Percentiles rank a stretch among this genome's conserved stretches.
Evolutionary conservation across 2,888 invertebrate genomes (phyloP).

Genomic region (Apodemia hepburni): DNA sequence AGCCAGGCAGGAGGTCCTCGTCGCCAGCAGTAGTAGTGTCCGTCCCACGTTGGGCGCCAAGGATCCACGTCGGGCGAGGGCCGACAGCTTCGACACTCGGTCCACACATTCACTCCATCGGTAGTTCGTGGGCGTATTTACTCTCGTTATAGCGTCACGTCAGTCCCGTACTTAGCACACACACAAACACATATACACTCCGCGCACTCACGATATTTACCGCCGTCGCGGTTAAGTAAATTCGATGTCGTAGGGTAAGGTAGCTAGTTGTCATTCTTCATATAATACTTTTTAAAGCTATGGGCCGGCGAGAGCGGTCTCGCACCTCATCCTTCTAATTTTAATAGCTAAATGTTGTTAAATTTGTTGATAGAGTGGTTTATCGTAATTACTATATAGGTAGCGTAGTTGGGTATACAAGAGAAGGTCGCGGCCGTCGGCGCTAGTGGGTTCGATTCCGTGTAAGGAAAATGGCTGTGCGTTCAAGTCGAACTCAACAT

Average conservation of each 20-base stretch:
- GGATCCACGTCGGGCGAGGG: background rate
- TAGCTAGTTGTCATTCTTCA: slow-evolving; percentile 61
- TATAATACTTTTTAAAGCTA: slow-evolving; percentile 27
- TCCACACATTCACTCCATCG: background rate
- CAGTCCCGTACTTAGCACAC: background rate
- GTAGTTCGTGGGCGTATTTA: background rate
- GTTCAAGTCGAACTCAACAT: slow-evolving; percentile 65
- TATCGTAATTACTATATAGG: slow-evolving; percentile 61
- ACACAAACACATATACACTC: slow-evolving; percentile 3
- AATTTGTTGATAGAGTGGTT: slow-evolving; percentile 77
- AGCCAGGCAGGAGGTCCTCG: no score
- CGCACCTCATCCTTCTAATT: slow-evolving; percentile 61
- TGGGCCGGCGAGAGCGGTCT: slow-evolving; percentile 33
- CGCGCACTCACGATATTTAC: slow-evolving; percentile 28
- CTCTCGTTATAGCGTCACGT: slow-evolving; percentile 11
- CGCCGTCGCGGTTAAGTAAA: slow-evolving; percentile 51
- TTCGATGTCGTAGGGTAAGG: slow-evolving; percentile 64
- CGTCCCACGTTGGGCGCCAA: background rate
- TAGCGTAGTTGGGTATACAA: slow-evolving; percentile 62
- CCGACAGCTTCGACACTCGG: background rate
- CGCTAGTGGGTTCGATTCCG: slow-evolving; percentile 64
- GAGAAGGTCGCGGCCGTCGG: slow-evolving; percentile 51
- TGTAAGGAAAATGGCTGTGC: slow-evolving; percentile 73
- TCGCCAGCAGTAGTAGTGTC: background rate
- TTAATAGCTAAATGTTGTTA: slow-evolving; percentile 79